These are phyloP conservation scores for Tetramorium simillimum DNA, from an alignment of 1,140 invertebrate species.

Conservation along the genomic window DNA sequence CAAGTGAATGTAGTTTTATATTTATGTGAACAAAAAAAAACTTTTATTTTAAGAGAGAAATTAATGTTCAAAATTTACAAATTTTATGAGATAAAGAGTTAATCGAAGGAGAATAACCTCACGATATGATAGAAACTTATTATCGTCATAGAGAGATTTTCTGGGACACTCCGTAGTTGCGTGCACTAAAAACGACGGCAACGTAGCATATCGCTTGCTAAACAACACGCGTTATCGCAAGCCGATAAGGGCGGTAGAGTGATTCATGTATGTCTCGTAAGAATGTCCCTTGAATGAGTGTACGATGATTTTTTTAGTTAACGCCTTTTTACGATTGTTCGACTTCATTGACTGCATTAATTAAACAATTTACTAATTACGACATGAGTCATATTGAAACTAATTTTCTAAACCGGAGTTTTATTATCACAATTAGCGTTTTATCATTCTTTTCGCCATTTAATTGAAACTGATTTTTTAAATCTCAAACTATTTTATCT, in stretches of 20 bases:
- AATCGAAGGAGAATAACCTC: not conserved
- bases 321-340: not conserved
- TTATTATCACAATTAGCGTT: not conserved
- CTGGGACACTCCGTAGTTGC: not conserved
- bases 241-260: slow-evolving; percentile 66
- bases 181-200: slow-evolving; percentile 36
- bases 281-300: slow-evolving; percentile 70
- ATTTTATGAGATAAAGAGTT: not conserved
- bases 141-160: slow-evolving; percentile 13
- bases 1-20: not conserved
- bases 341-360: not conserved
- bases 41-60: not conserved
- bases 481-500: not conserved
- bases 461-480: not conserved
- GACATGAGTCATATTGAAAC: not conserved
- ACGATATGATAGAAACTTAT: not conserved
- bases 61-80: not conserved
- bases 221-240: slow-evolving; percentile 70
- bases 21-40: not conserved
- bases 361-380: not conserved
- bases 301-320: slow-evolving; percentile 17
- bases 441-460: not conserved
- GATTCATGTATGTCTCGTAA: slow-evolving; percentile 71
- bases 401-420: not conserved
- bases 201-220: slow-evolving; percentile 66